Evolutionary conservation across 2,888 invertebrate genomes (phyloP).

Genomic region (Mechanitis messenoides): DNA sequence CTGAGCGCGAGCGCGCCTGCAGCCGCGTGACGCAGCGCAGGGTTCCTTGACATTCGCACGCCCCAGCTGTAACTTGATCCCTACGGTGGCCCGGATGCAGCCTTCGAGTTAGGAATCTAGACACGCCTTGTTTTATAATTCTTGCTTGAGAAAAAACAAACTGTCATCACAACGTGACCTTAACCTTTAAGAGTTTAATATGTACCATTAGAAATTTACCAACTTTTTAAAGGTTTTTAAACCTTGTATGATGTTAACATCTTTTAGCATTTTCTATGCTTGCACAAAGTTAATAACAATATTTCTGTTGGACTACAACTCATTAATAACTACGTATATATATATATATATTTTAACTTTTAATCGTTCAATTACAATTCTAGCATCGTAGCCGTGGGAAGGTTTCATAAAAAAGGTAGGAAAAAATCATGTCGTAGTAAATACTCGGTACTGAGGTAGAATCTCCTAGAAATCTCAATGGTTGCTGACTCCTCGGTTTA

Average conservation of each 20-base stretch:
- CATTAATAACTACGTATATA: slow-evolving; percentile 21
- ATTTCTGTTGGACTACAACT: neutral
- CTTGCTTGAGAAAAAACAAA: slow-evolving; percentile 49
- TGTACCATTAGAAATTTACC: slow-evolving; percentile 43
- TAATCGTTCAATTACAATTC: slow-evolving; percentile 49
- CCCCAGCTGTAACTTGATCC: slow-evolving; percentile 60
- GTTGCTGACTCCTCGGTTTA: slow-evolving; percentile 15
- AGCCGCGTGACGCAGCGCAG: slow-evolving; percentile 36
- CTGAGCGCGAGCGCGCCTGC: slow-evolving; percentile 40
- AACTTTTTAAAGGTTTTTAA: slow-evolving; percentile 9
- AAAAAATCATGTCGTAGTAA: slow-evolving; percentile 52
- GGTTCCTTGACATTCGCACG: slow-evolving; percentile 75
- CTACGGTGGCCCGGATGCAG: slow-evolving; percentile 72
- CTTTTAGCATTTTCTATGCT: no score
- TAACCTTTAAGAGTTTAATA: slow-evolving; percentile 62
- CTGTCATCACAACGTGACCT: slow-evolving; percentile 47
- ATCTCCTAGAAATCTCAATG: slow-evolving; percentile 60
- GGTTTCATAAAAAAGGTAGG: slow-evolving; percentile 50
- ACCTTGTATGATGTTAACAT: slow-evolving; percentile 6
- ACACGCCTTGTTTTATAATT: slow-evolving; percentile 56
- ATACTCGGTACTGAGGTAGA: slow-evolving; percentile 58
- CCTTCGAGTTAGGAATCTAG: slow-evolving; percentile 68
- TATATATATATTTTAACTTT: slow-evolving; percentile 43
- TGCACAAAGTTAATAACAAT: neutral
- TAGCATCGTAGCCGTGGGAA: slow-evolving; percentile 62